phyloP scores from a whole-genome alignment of 2,113 vertebrate genomes.

The Pachypanchax playfairii region DNA sequence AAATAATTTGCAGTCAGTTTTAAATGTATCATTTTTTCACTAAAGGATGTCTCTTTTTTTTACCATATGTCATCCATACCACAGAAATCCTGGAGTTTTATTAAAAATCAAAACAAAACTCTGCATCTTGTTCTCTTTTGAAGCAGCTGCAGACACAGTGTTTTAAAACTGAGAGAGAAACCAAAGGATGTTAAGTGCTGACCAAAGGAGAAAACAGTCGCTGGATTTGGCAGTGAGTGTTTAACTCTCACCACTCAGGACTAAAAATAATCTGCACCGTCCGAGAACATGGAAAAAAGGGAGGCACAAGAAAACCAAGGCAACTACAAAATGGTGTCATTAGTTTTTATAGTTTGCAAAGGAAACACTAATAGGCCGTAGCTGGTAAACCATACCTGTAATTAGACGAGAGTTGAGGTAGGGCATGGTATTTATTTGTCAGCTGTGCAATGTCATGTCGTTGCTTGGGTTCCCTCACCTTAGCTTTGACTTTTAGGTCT shows the following conservation, averaged over 20 bases:
- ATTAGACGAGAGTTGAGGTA: conserved; percentile 68
- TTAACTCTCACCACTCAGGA: conserved; percentile 55
- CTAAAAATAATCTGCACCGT: conserved; percentile 69
- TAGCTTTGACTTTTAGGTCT: conserved; percentile 32
- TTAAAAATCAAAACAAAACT: conserved; percentile 21
- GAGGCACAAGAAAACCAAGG: conserved; percentile 58
- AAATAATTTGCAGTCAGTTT: conserved; percentile 5
- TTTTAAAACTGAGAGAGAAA: conserved; percentile 44
- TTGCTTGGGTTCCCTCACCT: conserved; percentile 64
- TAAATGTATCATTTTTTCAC: neutral
- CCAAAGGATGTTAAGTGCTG: conserved; percentile 63
- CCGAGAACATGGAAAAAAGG: conserved; percentile 69
- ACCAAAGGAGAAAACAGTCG: conserved; percentile 61
- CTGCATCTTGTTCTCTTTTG: conserved; percentile 23
- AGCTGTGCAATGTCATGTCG: conserved; percentile 58
- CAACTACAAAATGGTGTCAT: conserved; percentile 70
- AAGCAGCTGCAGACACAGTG: conserved; percentile 19
- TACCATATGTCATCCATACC: conserved; percentile 15
- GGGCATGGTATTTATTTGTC: conserved; percentile 68
- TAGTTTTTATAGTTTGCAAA: conserved; percentile 74
- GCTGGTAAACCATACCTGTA: conserved; percentile 74
- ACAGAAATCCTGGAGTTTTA: conserved; percentile 9
- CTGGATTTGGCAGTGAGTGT: conserved; percentile 60
- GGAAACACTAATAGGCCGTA: conserved; percentile 69
- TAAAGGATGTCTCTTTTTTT: conserved; percentile 12